A percentile compares a stretch with the other conserved stretches of the same genome.
These are phyloP conservation scores for Enteromius treurensis DNA, from an alignment of 2,797 vertebrate species.

Conservation along the genomic window DNA sequence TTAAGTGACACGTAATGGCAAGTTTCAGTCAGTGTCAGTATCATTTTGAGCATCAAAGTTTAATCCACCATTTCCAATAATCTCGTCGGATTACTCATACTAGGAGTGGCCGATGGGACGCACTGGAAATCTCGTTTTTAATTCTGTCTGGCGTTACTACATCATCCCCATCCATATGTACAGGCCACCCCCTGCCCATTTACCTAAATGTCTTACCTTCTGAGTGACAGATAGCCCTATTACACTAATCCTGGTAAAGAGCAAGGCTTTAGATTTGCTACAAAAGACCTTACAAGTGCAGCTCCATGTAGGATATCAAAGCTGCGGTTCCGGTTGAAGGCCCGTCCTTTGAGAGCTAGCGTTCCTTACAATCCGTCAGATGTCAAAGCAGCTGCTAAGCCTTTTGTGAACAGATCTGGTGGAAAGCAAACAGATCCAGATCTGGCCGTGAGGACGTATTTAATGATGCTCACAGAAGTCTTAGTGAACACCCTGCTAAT, in stretches of 20 bases:
- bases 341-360: constrained; percentile 25
- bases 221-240: constrained; percentile 56
- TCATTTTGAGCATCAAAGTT: constrained; percentile 46
- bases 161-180: constrained; percentile 52
- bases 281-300: constrained; percentile 46
- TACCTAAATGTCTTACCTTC: constrained; percentile 47
- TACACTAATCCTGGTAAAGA: constrained; percentile 48
- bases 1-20: constrained; percentile 38
- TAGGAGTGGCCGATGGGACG: constrained; percentile 55
- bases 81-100: constrained; percentile 67
- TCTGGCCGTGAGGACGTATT: constrained; percentile 13
- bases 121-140: constrained; percentile 64
- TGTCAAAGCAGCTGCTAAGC: constrained; percentile 44
- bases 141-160: constrained; percentile 49
- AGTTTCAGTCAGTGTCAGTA: constrained; percentile 38
- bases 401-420: constrained; percentile 45
- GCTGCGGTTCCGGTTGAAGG: constrained; percentile 38
- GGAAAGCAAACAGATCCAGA: constrained; percentile 41
- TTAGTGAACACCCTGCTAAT: constrained; percentile 34
- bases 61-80: constrained; percentile 72
- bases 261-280: constrained; percentile 52
- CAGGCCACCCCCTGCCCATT: constrained; percentile 31
- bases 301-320: constrained; percentile 44
- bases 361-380: constrained; percentile 41
- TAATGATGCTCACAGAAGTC: constrained; percentile 35